Evolutionary conservation across 2,113 vertebrate species (phyloP), one percentile per base, ranked within the genome.

Genomic region (Oncorhynchus clarkii): DNA sequence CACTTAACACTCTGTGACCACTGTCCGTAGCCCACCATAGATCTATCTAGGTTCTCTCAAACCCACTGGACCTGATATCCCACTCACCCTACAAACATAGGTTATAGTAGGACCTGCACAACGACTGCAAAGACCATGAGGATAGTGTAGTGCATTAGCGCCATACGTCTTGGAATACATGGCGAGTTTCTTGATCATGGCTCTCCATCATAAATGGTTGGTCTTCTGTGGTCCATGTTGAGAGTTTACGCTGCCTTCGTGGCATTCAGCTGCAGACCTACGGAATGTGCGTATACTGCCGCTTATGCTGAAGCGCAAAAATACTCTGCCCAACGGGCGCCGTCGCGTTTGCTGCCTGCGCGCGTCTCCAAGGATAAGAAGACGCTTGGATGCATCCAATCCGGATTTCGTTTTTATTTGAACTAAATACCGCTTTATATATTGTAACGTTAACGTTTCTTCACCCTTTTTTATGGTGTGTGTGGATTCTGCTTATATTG

Each of bases 201-300:
- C 62, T 60, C 74, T 84, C 82, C 78, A 70, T 24, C 74, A 67
- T 26, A 22, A 79, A 45, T 67, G 13, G 59, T 24, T 60, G 72
- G 67, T 78, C 77, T 71, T 77, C 77, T 71, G 65, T 80, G 75
- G 74, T 11, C 73, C 76, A 74, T 60, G 67, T 73, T 45, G 45
- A 45, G 20, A 34, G 65, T 27, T 68, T 66, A 67, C 60, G 73
- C 77, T 60, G 68, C 18, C 78, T 85, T 80, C 84, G 86, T 89
- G 82, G 71, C 82, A 88, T 89, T 91, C 89, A 87, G 79, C 26
- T 71, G 1, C 75, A 24, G 70, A 85, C 81, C 82, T 92, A 90
- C 88, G 91, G 79, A 88, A 87, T 77, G 84, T 91, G 89, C 91
- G 91, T 91, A 91, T 88, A 84, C 83, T 80, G 78, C 70, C 78